Conservation (phyloP, 37 sponge, comb jelly and placozoan species). For the Diacarnus erythraeanus region DNA sequence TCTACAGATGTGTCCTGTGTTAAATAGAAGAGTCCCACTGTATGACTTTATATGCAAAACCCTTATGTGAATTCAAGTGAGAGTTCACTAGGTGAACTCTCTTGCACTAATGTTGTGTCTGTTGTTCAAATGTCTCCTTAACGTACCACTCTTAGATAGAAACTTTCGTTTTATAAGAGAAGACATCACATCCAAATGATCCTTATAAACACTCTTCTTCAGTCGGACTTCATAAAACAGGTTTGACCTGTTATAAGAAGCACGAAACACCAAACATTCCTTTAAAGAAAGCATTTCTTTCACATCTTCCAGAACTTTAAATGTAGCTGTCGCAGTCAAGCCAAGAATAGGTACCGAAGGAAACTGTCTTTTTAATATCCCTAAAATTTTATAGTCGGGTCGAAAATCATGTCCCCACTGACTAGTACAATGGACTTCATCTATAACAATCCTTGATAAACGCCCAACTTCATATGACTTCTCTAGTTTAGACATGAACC, state of each 20-base stretch:
- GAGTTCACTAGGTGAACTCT: not conserved
- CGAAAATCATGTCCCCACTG: constrained; percentile 99
- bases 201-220: constrained; percentile 61
- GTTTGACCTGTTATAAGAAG: constrained; percentile 87
- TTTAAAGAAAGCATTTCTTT: constrained; percentile 57
- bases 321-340: constrained; percentile 95
- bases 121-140: not conserved
- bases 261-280: constrained; percentile 70
- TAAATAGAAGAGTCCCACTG: no score
- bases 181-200: constrained; percentile 58
- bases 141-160: constrained; percentile 62
- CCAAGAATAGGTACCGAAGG: constrained; percentile 85
- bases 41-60: no score
- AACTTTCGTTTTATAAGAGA: constrained; percentile 75
- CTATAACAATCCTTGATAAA: constrained; percentile 87
- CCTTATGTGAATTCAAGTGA: no score
- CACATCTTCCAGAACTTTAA: constrained; percentile 71
- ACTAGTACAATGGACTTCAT: constrained; percentile 96
- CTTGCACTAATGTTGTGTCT: not conserved
- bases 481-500: constrained; percentile 84
- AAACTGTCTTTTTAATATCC: constrained; percentile 85
- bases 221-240: constrained; percentile 80
- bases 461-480: constrained; percentile 73
- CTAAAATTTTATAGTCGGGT: constrained; percentile 93
- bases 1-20: no score